Conservation (phyloP, 1,140 invertebrate species). For the Aphidius gifuensis region DNA sequence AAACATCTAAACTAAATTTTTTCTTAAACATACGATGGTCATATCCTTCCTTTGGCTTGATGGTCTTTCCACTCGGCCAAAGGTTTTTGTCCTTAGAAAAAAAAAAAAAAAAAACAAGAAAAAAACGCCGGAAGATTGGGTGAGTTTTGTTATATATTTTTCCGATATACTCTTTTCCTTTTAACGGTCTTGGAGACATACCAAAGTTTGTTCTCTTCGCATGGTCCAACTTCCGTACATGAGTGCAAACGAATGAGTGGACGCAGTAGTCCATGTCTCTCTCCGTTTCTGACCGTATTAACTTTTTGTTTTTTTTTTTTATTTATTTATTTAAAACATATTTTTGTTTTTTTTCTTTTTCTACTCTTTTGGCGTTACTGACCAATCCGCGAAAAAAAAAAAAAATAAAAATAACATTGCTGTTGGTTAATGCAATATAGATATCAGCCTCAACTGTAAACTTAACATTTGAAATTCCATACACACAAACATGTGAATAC, state of each 20-base stretch:
- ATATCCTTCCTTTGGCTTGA: neutral
- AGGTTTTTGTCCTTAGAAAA: neutral
- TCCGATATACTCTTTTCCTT: constrained; percentile 41
- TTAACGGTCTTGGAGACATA: constrained; percentile 43
- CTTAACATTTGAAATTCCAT: neutral
- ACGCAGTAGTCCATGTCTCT: constrained; percentile 14
- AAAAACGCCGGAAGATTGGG: neutral
- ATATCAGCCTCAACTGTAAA: neutral
- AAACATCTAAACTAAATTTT: neutral
- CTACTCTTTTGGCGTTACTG: constrained; percentile 14
- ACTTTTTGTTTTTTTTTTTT: constrained; percentile 12
- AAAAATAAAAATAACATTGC: too few species aligned
- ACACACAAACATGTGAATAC: constrained; percentile 12
- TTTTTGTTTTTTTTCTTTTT: constrained; percentile 5
- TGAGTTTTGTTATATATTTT: constrained; percentile 31
- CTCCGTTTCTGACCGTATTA: constrained; percentile 30
- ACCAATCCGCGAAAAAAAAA: neutral
- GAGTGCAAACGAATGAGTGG: constrained; percentile 40
- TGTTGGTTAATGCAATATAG: too few species aligned
- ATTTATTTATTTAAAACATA: constrained; percentile 5
- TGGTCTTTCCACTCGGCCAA: neutral
- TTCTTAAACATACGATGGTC: neutral
- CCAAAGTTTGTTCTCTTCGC: constrained; percentile 39
- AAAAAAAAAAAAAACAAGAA: neutral
- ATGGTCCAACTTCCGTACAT: constrained; percentile 43